Evolutionary conservation across 2,888 invertebrate genomes (phyloP).

Genomic region (Tinea trinotella): DNA sequence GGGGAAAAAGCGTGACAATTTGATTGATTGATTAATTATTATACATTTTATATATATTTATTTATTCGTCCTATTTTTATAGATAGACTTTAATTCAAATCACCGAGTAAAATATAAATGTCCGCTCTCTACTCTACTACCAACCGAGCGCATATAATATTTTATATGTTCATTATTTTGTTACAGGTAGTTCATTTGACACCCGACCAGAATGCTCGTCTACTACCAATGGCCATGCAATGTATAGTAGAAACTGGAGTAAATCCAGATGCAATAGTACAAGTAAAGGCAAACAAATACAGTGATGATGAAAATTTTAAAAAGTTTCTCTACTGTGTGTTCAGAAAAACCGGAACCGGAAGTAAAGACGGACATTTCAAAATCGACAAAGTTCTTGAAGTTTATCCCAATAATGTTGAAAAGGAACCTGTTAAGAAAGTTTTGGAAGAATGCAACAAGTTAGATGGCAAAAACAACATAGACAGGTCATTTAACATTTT

Average conservation of each 20-base stretch:
- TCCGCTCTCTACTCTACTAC: too few species aligned
- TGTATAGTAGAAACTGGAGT: slow-evolving; percentile 27
- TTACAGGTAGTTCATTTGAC: slow-evolving; percentile 41
- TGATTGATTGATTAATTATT: too few species aligned
- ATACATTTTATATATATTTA: too few species aligned
- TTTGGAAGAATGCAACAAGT: slow-evolving; percentile 35
- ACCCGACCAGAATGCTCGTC: slow-evolving; percentile 41
- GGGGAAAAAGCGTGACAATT: too few species aligned
- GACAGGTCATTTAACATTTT: slow-evolving; percentile 34
- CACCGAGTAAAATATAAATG: too few species aligned
- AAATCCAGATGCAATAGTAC: slow-evolving; percentile 22
- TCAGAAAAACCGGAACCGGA: slow-evolving; percentile 29
- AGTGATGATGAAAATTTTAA: slow-evolving; percentile 33
- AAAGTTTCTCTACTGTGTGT: slow-evolving; percentile 34
- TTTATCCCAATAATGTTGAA: slow-evolving; percentile 32
- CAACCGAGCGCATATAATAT: too few species aligned
- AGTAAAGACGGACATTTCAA: slow-evolving; percentile 30
- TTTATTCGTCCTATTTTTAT: too few species aligned
- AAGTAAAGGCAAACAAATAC: slow-evolving; percentile 29
- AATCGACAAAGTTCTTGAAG: slow-evolving; percentile 31
- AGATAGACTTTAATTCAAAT: too few species aligned
- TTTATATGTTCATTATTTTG: too few species aligned
- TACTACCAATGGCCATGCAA: slow-evolving; percentile 25
- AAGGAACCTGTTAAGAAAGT: slow-evolving; percentile 31
- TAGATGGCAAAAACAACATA: slow-evolving; percentile 29